Evolutionary conservation across 2,888 invertebrate species (phyloP).

Genomic region (Ophioninae sp.): DNA sequence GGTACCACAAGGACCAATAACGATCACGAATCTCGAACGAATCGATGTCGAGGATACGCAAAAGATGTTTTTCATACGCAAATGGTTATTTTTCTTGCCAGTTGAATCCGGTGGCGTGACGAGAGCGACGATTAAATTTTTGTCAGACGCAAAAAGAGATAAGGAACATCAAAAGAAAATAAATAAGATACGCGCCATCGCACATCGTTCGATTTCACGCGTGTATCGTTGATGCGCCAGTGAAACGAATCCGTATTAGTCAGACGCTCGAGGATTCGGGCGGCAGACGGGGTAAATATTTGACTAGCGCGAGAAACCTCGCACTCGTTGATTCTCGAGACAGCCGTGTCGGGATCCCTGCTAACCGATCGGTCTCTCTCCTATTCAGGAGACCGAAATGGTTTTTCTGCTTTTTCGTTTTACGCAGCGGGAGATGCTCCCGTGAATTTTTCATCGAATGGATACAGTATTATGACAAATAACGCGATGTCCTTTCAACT

Average conservation of each 20-base stretch:
- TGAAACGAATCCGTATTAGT: conserved; percentile 25
- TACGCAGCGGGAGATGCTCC: neutral
- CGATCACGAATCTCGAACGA: conserved; percentile 1
- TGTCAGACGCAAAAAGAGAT: neutral
- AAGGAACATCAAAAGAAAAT: neutral
- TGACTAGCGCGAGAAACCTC: neutral
- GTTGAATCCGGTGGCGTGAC: neutral
- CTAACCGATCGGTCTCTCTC: neutral
- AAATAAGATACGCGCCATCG: neutral
- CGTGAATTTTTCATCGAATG: conserved; percentile 19
- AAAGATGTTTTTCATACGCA: neutral
- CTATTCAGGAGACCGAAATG: neutral
- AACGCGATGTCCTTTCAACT: no score
- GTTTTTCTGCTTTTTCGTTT: conserved; percentile 6
- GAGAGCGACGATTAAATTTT: neutral
- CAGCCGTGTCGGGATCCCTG: neutral
- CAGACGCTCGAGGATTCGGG: conserved; percentile 9
- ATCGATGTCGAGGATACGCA: neutral
- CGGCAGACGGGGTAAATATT: conserved; percentile 6
- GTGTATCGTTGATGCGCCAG: neutral
- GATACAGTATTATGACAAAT: neutral
- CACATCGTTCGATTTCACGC: neutral
- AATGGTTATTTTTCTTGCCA: neutral
- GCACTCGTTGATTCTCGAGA: neutral
- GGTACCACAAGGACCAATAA: conserved; percentile 39